phyloP scores from a whole-genome alignment of 2,888 invertebrate species.

The Mimachlamys varia region DNA sequence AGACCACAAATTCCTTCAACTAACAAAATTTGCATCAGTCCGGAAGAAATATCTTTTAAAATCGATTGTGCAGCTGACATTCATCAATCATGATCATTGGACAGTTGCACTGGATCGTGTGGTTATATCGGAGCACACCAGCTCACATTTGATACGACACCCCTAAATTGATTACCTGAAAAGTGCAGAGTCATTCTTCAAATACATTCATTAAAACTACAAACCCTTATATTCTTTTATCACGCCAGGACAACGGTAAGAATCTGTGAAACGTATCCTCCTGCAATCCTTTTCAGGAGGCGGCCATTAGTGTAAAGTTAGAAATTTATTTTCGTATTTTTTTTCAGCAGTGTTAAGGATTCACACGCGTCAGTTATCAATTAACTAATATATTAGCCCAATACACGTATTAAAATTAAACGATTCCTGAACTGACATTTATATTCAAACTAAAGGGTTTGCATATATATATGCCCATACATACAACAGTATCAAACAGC shows the following conservation, averaged over 20 bases:
- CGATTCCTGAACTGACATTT: no score
- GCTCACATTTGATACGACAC: neutral
- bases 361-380: neutral
- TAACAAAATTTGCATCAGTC: no score
- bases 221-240: neutral
- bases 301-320: slow-evolving; percentile 13
- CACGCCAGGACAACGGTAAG: neutral
- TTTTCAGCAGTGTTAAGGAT: neutral
- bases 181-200: neutral
- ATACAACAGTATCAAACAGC: no score
- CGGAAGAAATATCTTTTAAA: no score
- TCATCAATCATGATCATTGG: neutral
- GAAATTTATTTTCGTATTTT: slow-evolving; percentile 4
- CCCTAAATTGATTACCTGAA: neutral
- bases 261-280: neutral
- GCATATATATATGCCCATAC: no score
- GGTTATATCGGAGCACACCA: neutral
- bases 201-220: neutral
- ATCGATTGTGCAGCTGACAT: no score
- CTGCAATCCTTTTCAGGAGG: neutral
- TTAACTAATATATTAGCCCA: no score
- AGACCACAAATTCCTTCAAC: no score
- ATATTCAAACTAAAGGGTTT: no score
- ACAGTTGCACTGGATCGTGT: neutral
- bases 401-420: no score